These are phyloP conservation scores for Lycorma delicatula DNA, from an alignment of 1,140 invertebrate genomes.

Conservation along the genomic window DNA sequence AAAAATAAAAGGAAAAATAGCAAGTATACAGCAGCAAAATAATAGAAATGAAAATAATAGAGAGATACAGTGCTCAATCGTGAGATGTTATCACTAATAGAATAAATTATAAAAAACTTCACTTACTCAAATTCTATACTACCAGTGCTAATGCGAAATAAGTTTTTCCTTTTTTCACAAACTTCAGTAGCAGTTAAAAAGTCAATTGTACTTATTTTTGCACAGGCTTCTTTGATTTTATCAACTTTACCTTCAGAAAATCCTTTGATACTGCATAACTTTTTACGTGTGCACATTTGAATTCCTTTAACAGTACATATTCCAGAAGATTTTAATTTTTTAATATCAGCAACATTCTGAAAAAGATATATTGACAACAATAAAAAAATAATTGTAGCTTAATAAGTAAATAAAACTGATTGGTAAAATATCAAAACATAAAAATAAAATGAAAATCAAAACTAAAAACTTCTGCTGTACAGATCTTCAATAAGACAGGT, in stretches of 20 bases:
- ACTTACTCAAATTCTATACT: slow-evolving; percentile 63
- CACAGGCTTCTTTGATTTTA: slow-evolving; percentile 70
- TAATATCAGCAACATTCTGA: slow-evolving; percentile 49
- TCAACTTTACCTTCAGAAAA: slow-evolving; percentile 74
- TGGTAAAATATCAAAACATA: background rate
- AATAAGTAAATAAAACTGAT: background rate
- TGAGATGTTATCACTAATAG: too few relatives aligned
- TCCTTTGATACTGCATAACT: slow-evolving; percentile 62
- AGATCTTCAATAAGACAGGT: background rate
- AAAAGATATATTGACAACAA: background rate
- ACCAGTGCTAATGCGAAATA: slow-evolving; percentile 66
- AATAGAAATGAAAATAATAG: too few relatives aligned
- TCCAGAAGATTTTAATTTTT: slow-evolving; percentile 65
- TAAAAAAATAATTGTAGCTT: background rate
- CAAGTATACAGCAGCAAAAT: too few relatives aligned
- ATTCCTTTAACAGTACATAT: slow-evolving; percentile 75
- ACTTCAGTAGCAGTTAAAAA: slow-evolving; percentile 71
- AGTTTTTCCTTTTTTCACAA: slow-evolving; percentile 56
- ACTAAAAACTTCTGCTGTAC: background rate
- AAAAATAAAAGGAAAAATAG: too few relatives aligned
- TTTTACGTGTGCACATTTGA: slow-evolving; percentile 70
- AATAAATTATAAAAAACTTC: too few relatives aligned
- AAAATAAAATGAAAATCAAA: background rate
- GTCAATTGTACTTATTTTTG: slow-evolving; percentile 46
- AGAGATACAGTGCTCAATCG: too few relatives aligned